Percentiles rank a stretch among this genome's conserved stretches.
These are phyloP conservation scores for Erebia ligea DNA, from an alignment of 2,888 invertebrate species.

Conservation along the genomic window DNA sequence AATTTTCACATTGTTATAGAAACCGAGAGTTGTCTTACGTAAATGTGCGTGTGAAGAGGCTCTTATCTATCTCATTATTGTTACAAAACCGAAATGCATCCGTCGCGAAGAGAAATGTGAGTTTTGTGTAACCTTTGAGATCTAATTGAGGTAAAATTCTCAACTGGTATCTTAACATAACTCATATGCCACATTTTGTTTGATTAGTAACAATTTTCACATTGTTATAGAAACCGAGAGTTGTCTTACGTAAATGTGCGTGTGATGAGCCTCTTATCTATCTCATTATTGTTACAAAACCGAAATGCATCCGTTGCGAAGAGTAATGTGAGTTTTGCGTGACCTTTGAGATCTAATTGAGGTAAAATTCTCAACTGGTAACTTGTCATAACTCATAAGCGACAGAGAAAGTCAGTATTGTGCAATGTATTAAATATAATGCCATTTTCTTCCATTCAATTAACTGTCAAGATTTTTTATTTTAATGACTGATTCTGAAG, in stretches of 20 bases:
- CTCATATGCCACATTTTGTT: conserved; percentile 4
- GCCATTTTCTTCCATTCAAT: not conserved
- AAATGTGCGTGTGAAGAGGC: conserved; percentile 35
- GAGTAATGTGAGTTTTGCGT: conserved; percentile 11
- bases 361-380: not conserved
- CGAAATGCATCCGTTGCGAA: conserved; percentile 15
- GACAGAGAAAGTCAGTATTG: conserved; percentile 1
- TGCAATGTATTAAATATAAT: not conserved
- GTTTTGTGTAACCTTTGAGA: conserved; percentile 11
- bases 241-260: conserved; percentile 35
- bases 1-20: conserved; percentile 28
- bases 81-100: conserved; percentile 26
- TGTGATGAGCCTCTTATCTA: conserved; percentile 32
- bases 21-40: conserved; percentile 30
- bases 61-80: conserved; percentile 24
- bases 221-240: conserved; percentile 20
- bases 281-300: conserved; percentile 29
- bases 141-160: conserved; percentile 9
- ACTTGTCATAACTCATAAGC: conserved; percentile 26
- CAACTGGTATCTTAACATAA: too few relatives aligned
- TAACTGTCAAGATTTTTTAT: not conserved
- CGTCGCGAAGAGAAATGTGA: conserved; percentile 12
- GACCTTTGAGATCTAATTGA: conserved; percentile 15
- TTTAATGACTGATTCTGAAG: not conserved
- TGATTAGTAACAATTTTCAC: conserved; percentile 27